A percentile compares a stretch with the other conserved stretches of the same genome.
Conservation (phyloP, 2,888 invertebrate genomes). For the Eledone cirrhosa region DNA sequence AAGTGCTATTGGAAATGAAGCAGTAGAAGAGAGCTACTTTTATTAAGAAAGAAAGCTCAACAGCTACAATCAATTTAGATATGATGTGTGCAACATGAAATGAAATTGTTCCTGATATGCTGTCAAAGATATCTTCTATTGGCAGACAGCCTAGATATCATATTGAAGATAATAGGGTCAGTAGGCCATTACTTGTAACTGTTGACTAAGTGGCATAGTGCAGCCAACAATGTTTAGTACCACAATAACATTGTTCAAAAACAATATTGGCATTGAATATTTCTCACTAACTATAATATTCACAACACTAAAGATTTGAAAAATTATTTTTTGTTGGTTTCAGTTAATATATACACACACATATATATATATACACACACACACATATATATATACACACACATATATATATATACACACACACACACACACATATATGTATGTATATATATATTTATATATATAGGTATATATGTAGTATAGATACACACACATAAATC, state of each 20-base stretch:
- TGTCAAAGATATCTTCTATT: slow-evolving; percentile 27
- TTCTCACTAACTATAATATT: neutral
- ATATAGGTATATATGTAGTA: neutral
- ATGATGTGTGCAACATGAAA: slow-evolving; percentile 17
- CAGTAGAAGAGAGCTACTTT: no score
- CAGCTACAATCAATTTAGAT: slow-evolving; percentile 17
- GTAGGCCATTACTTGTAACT: slow-evolving; percentile 23
- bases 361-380: neutral
- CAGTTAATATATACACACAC: neutral
- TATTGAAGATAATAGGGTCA: slow-evolving; percentile 27
- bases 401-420: neutral
- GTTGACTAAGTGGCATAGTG: neutral
- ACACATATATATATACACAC: neutral
- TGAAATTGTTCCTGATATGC: slow-evolving; percentile 25
- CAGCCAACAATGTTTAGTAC: no score
- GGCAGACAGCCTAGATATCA: slow-evolving; percentile 22
- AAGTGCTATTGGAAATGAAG: no score
- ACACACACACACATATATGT: neutral
- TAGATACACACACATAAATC: neutral
- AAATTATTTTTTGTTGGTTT: neutral
- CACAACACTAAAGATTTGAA: neutral
- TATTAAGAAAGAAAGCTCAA: neutral
- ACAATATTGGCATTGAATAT: no score
- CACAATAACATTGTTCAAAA: no score
- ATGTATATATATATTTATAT: neutral